Conservation (phyloP, 1,140 invertebrate genomes). For the Diuraphis noxia region DNA sequence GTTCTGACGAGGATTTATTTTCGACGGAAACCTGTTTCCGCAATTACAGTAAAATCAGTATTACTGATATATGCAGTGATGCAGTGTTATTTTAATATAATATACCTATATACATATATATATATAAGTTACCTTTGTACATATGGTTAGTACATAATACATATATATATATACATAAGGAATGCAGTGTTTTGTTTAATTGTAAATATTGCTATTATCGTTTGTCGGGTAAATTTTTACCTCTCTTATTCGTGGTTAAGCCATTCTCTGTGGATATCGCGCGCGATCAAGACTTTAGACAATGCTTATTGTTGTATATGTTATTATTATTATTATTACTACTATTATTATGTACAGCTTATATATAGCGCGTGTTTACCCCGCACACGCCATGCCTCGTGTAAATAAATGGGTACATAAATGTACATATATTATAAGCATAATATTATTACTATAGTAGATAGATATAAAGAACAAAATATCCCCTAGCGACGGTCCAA, state of each 20-base stretch:
- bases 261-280: not conserved
- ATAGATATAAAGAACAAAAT: not conserved
- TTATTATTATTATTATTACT: slow-evolving; percentile 3
- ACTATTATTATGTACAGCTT: not conserved
- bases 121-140: too few species aligned
- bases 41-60: too few species aligned
- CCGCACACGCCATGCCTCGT: not conserved
- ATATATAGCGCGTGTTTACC: not conserved
- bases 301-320: not conserved
- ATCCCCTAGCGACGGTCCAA: not conserved
- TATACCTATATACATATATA: not conserved
- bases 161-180: not conserved
- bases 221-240: not conserved
- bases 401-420: not conserved
- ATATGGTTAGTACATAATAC: too few species aligned
- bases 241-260: not conserved
- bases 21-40: not conserved
- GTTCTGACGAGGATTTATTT: not conserved
- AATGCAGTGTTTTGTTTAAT: not conserved
- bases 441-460: not conserved
- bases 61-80: too few species aligned
- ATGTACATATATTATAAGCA: not conserved
- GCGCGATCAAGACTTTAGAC: not conserved
- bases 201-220: not conserved
- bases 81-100: too few species aligned